These are phyloP conservation scores for Octopus sinensis DNA, from an alignment of 1,140 invertebrate genomes.

Conservation along the genomic window DNA sequence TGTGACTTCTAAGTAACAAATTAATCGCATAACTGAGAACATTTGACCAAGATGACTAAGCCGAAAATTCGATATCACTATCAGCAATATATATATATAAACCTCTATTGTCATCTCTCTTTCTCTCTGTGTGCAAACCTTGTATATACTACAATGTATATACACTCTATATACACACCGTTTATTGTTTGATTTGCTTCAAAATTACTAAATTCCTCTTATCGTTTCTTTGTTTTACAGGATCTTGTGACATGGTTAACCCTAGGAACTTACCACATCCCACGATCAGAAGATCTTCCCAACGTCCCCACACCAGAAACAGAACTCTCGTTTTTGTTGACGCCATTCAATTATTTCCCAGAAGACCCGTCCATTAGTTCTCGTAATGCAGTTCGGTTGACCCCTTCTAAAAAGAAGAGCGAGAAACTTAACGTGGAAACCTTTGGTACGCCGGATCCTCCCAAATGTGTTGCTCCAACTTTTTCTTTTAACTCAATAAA, in stretches of 20 bases:
- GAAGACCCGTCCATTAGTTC: constrained; percentile 41
- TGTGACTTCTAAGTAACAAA: no score
- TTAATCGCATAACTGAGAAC: no score
- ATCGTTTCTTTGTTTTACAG: constrained; percentile 27
- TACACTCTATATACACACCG: no score
- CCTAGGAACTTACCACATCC: constrained; percentile 44
- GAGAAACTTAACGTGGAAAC: constrained; percentile 29
- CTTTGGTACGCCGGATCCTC: constrained; percentile 15
- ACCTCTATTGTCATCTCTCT: no score
- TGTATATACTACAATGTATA: no score
- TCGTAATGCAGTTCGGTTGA: constrained; percentile 53
- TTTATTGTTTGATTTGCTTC: neutral
- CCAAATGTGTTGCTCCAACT: neutral
- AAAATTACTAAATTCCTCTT: neutral
- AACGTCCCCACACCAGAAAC: constrained; percentile 41
- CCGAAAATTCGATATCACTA: no score
- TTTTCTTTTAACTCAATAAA: neutral
- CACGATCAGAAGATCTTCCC: constrained; percentile 46
- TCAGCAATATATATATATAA: no score
- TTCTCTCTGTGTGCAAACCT: no score
- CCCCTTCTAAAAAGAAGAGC: constrained; percentile 62
- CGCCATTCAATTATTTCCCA: constrained; percentile 46
- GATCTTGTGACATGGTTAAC: constrained; percentile 50
- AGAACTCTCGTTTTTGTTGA: constrained; percentile 35
- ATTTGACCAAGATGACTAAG: no score